Evolutionary conservation across 1,140 invertebrate genomes (phyloP), one percentile per base, ranked within the genome.

Genomic region (Megalopta genalis): DNA sequence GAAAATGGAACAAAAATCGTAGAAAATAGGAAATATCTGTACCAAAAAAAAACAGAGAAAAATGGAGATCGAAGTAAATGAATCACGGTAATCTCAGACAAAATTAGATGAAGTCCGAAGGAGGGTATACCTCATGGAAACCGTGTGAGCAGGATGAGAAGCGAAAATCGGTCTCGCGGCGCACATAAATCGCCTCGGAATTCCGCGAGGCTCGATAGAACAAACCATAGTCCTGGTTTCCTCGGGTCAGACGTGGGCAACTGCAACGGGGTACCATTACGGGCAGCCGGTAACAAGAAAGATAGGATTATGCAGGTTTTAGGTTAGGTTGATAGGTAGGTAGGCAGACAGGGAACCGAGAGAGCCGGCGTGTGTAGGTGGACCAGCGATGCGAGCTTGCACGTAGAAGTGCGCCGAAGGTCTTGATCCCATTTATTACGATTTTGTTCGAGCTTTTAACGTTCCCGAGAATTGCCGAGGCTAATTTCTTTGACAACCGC

Each of bases 251-350:
- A 23, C 57, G 37, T 42, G 25, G 60, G 39, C 39, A 49, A 46
- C 18, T 42, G 18, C 39, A 49, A 46, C 18, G 59, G 18, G 49
- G 60, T 64, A 21, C 21, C 54, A 70, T 70, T 69, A 84, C 54
- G 59, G 3, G 32, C 27, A 46, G 39, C 21, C 54, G 32, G 67
- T 59, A 25, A 74, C 39, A 84, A 74, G 65, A 66, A 37, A 73
- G 64, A 46, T 57, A 32, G 37, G 54, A 46, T 73, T 81, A 27
- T 70, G 69, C 23, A 9, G 73, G 64, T 85, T 68, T 77, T 69
- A 67, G 69, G 60, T 67, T 80, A 42, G 64, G 66, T 57, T 60
- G 75, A 70, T 78, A 42, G 68, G n/a, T 69, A 70, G 68, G 62
- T 74, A 76, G 65, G 76, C 73, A 77, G 63, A 71, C 65, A 37